Conservation (phyloP, 2,888 invertebrate species). For the Cheilosia vernalis region DNA sequence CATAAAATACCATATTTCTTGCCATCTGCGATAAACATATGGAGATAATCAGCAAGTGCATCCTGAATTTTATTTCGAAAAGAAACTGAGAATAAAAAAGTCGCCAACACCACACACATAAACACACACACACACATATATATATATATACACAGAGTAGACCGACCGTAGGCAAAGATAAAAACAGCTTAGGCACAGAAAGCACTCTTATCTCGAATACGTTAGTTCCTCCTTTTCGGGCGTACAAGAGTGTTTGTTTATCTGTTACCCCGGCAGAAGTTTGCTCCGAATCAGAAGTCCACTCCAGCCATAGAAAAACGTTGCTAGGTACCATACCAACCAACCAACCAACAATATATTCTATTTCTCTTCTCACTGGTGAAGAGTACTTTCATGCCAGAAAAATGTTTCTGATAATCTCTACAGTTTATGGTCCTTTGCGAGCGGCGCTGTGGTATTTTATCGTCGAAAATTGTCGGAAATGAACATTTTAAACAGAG, state of each 20-base stretch:
- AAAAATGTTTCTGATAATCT: constrained; percentile 69
- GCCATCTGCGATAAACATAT: constrained; percentile 59
- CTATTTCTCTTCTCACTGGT: constrained; percentile 50
- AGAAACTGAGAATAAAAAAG: constrained; percentile 11
- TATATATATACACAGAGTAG: neutral
- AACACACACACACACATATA: neutral
- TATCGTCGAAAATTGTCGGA: constrained; percentile 63
- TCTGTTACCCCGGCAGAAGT: constrained; percentile 57
- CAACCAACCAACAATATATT: constrained; percentile 50
- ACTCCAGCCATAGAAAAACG: constrained; percentile 54
- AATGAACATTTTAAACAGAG: constrained; percentile 62
- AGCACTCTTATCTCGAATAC: constrained; percentile 58
- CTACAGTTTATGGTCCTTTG: constrained; percentile 63
- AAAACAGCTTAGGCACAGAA: constrained; percentile 50
- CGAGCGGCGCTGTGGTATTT: constrained; percentile 61
- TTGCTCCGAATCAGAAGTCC: constrained; percentile 64
- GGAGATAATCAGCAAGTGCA: constrained; percentile 66
- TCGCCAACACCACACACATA: constrained; percentile 11
- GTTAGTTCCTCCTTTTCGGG: constrained; percentile 52
- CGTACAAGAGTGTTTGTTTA: constrained; percentile 63
- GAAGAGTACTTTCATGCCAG: constrained; percentile 69
- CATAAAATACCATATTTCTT: constrained; percentile 52
- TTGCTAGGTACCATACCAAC: neutral
- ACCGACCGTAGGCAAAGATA: constrained; percentile 44
- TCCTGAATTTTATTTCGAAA: constrained; percentile 64